Percentiles rank a stretch among this genome's conserved stretches.
Conservation (phyloP, 2,888 invertebrate species). For the Abrostola tripartita region DNA sequence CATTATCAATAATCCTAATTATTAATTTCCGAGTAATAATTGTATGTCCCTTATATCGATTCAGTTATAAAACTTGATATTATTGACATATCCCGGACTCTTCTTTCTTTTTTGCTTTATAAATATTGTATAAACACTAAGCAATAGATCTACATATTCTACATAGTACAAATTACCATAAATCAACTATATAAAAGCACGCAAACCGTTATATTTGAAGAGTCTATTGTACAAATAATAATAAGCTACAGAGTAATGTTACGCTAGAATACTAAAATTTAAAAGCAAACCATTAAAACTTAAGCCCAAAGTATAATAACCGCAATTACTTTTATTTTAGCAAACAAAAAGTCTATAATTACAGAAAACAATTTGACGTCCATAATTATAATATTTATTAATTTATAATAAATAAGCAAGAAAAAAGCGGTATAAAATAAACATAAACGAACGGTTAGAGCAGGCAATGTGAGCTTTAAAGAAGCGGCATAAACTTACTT, state of each 20-base stretch:
- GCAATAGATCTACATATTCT: not conserved
- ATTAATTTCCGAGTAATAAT: not conserved
- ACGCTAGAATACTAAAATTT: constrained; percentile 15
- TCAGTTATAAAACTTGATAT: not conserved
- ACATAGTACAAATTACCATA: not conserved
- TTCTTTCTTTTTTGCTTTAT: not conserved
- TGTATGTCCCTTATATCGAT: not conserved
- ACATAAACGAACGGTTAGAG: constrained; percentile 14
- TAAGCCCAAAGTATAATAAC: constrained; percentile 17
- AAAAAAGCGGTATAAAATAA: constrained; percentile 26
- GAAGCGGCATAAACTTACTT: constrained; percentile 68
- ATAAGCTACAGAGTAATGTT: constrained; percentile 7
- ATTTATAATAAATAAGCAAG: constrained; percentile 2
- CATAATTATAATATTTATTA: constrained; percentile 3
- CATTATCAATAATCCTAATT: too few species aligned
- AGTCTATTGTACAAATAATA: constrained; percentile 13
- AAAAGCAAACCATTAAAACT: constrained; percentile 24
- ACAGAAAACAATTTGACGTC: not conserved
- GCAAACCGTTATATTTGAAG: constrained; percentile 5
- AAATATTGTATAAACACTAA: not conserved
- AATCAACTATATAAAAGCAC: constrained; percentile 6
- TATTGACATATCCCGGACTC: too few species aligned
- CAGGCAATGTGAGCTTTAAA: constrained; percentile 23
- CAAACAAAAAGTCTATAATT: constrained; percentile 11
- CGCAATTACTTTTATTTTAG: constrained; percentile 23